Evolutionary conservation across 2,797 vertebrate genomes (phyloP), one percentile per base, ranked within the genome.

Genomic region (Clarias laeviceps): DNA sequence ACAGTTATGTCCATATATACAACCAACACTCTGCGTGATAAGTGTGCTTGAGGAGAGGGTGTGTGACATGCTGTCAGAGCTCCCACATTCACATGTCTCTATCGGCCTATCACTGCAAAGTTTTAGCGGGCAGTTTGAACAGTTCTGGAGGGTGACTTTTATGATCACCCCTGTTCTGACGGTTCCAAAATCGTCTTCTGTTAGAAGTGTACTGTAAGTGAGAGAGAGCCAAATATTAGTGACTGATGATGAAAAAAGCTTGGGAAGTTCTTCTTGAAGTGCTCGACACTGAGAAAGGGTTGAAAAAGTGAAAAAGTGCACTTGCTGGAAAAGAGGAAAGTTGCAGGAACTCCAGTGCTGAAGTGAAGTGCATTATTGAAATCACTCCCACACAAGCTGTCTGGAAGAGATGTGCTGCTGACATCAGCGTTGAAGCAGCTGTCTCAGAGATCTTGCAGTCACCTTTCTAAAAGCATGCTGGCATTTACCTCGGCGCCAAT

Each of bases 401-500:
- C 77, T 80, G 76, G 57, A 8, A 54, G 72, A 74, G 64, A 82
- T 54, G 70, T 24, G 27, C 59, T 62, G 54, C 86, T 85, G 64
- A 82, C 84, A 57, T 81, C 66, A 74, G 82, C 76, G 70, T 29
- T 29, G 27, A n/a, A 77, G 68, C 74, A 62, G 61, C 68, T 59
- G 78, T 74, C 62, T 77, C 68, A 29, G 68, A 83, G 82, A 61
- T 83, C 69, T 83, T 57, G 37, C 80, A 68, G 37, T 87, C 82
- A 87, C 82, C 82, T 83, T 87, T 80, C 66, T 83, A 73, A 87
- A 87, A 87, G 85, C 76, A 72, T 56, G 64, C 70, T 84, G 82
- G 69, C 86, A 81, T 87, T 84, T 84, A 84, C 77, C 54, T 82
- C 78, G 5, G 50, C n/a, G 3, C 70, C 82, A 72, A 14, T 74